Percentiles rank a stretch among this genome's conserved stretches.
Conservation (phyloP, 2,113 vertebrate genomes). For the Ondatra zibethicus region DNA sequence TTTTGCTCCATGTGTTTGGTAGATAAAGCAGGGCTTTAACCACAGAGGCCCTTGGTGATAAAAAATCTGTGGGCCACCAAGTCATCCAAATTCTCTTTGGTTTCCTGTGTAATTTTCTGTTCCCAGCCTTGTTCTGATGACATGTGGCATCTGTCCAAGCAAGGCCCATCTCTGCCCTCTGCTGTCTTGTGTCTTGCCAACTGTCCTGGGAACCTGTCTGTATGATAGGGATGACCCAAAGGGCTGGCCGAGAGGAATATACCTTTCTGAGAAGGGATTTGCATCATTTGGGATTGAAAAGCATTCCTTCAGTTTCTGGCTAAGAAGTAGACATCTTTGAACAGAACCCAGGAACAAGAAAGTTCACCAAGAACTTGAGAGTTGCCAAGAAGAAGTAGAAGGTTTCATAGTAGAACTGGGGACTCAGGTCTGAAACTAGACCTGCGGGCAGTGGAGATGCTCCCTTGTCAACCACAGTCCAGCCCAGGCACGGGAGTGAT, state of each 20-base stretch:
- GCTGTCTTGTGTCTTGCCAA: not conserved
- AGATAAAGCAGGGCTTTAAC: slow-evolving; percentile 37
- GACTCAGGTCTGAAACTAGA: not conserved
- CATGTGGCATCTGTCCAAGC: not conserved
- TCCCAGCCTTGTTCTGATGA: not conserved
- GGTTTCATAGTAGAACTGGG: not conserved
- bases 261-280: not conserved
- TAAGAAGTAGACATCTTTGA: not conserved
- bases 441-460: not conserved
- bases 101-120: slow-evolving; percentile 19
- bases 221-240: not conserved
- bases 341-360: not conserved
- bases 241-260: not conserved
- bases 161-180: not conserved
- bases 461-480: not conserved
- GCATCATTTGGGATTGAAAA: not conserved
- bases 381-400: not conserved
- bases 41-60: not conserved
- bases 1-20: not conserved
- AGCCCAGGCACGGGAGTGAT: not conserved
- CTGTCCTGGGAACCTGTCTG: not conserved
- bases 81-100: not conserved
- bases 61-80: not conserved
- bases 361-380: not conserved
- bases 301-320: not conserved